A percentile compares a stretch with the other conserved stretches of the same genome.
Evolutionary conservation across 2,113 vertebrate genomes (phyloP).

Genomic region (Pholis gunnellus): DNA sequence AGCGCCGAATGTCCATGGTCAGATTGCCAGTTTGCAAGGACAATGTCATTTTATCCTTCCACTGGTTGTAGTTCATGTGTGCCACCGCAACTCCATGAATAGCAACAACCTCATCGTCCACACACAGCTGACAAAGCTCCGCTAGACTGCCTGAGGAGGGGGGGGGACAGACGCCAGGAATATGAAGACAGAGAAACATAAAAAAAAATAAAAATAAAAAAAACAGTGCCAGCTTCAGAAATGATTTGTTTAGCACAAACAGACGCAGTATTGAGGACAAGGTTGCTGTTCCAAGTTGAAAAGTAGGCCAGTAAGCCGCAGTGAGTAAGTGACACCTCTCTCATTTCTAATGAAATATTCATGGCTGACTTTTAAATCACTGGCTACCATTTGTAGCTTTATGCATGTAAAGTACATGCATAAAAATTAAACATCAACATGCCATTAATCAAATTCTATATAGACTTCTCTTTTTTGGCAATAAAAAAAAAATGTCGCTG

Average conservation of each 20-base stretch:
- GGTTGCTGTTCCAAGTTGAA: constrained; percentile 10
- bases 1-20: constrained; percentile 91
- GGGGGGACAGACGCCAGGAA: not conserved
- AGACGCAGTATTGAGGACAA: constrained; percentile 6
- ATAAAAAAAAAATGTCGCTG: not conserved
- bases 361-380: constrained; percentile 60
- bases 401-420: not conserved
- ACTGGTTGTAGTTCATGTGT: constrained; percentile 87
- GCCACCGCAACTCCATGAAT: constrained; percentile 87
- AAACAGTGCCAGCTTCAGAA: not conserved
- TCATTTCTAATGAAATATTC: constrained; percentile 75
- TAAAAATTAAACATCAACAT: constrained; percentile 3
- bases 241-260: constrained; percentile 6
- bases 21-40: constrained; percentile 90
- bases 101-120: constrained; percentile 92
- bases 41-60: constrained; percentile 88
- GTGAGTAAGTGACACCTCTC: constrained; percentile 73
- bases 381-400: not conserved
- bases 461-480: not conserved
- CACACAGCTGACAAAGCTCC: constrained; percentile 89
- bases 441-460: no score
- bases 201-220: not conserved
- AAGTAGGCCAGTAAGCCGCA: constrained; percentile 55
- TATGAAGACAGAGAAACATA: constrained; percentile 5
- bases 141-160: constrained; percentile 88